Evolutionary conservation across 1,140 invertebrate genomes (phyloP).

Genomic region (Zaprionus ghesquierei): DNA sequence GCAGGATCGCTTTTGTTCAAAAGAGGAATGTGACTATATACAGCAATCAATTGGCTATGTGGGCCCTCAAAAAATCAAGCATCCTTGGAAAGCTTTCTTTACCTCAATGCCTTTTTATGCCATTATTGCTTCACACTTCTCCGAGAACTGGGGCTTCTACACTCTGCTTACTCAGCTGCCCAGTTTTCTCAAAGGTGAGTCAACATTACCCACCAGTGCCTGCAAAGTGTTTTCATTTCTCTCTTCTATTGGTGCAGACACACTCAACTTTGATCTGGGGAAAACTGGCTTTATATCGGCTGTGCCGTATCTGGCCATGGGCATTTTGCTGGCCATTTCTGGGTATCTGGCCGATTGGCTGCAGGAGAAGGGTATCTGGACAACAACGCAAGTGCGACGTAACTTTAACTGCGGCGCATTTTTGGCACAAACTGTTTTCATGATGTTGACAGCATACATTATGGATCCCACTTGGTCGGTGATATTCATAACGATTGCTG

Average conservation of each 20-base stretch:
- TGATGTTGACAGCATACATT: slow-evolving; percentile 89
- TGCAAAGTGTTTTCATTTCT: neutral
- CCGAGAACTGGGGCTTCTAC: slow-evolving; percentile 98
- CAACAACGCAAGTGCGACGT: slow-evolving; percentile 89
- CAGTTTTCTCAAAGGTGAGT: slow-evolving; percentile 92
- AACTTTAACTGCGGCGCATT: slow-evolving; percentile 91
- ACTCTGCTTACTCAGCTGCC: slow-evolving; percentile 95
- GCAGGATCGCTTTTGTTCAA: slow-evolving; percentile 88
- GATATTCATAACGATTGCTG: slow-evolving; percentile 91
- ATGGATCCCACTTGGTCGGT: slow-evolving; percentile 87
- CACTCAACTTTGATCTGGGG: slow-evolving; percentile 88
- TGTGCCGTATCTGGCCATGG: slow-evolving; percentile 93
- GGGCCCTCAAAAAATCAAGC: slow-evolving; percentile 83
- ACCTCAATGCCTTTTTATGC: slow-evolving; percentile 94
- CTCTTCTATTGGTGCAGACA: slow-evolving; percentile 84
- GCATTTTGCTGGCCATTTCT: slow-evolving; percentile 89
- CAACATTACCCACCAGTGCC: neutral
- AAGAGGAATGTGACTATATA: slow-evolving; percentile 91
- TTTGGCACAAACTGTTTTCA: slow-evolving; percentile 91
- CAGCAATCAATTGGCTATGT: slow-evolving; percentile 83
- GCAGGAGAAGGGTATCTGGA: slow-evolving; percentile 85
- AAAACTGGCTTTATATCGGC: slow-evolving; percentile 92
- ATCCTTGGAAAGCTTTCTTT: slow-evolving; percentile 92
- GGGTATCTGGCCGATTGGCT: slow-evolving; percentile 92
- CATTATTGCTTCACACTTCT: slow-evolving; percentile 94